A percentile compares a stretch with the other conserved stretches of the same genome.
Conservation (phyloP, 1,140 invertebrate genomes). For the Brachionus plicatilis region DNA sequence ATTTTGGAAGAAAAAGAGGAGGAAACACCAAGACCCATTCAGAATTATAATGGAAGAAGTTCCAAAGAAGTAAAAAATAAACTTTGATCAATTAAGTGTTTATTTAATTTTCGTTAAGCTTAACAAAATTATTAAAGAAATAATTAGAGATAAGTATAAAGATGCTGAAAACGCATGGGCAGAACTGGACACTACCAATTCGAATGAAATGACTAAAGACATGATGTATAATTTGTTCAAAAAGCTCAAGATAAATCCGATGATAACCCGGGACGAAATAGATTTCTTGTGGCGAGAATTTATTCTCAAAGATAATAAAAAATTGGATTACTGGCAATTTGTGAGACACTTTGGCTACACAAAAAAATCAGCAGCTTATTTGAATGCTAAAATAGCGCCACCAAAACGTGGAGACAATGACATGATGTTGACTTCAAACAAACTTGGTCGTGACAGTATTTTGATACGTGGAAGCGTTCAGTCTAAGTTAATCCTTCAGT, state of each 20-base stretch:
- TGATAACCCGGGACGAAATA: constrained; percentile 53
- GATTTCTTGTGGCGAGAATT: constrained; percentile 53
- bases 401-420: constrained; percentile 53
- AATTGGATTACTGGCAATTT: constrained; percentile 53
- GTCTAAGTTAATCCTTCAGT: constrained; percentile 54
- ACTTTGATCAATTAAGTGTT: neutral
- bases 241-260: constrained; percentile 50
- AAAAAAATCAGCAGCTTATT: constrained; percentile 50
- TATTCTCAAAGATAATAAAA: constrained; percentile 53
- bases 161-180: constrained; percentile 50
- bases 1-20: constrained; percentile 32
- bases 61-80: neutral
- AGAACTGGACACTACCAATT: constrained; percentile 51
- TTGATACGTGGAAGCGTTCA: constrained; percentile 53
- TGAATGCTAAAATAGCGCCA: constrained; percentile 53
- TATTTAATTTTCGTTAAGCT: neutral
- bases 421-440: constrained; percentile 53
- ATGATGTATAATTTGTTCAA: constrained; percentile 51
- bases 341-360: constrained; percentile 55
- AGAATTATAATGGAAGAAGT: neutral
- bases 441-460: constrained; percentile 52
- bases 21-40: neutral
- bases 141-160: constrained; percentile 48
- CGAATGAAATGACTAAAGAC: constrained; percentile 49
- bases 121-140: constrained; percentile 45